Base-by-base conservation (phyloP, 2,113 vertebrate genomes). In the Misgurnus anguillicaudatus region DNA sequence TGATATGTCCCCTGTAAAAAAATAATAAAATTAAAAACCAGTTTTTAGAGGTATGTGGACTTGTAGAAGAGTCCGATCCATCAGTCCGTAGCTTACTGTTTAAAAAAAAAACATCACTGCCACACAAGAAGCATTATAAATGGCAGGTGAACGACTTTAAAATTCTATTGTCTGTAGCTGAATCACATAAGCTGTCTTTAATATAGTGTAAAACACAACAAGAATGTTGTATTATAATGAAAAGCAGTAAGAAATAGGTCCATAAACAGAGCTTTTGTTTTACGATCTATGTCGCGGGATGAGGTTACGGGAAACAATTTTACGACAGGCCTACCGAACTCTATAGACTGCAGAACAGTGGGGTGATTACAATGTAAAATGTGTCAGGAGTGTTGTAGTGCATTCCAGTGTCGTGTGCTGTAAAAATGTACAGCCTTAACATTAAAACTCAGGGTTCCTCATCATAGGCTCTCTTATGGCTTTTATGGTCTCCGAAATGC, bases 401-500 rank as follows among this genome's bases (percentile, higher is more conserved):
- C 16, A 76, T 76, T 76, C 73, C 45, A 64, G 61, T 64, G 73
- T 64, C 73, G 64, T 64, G 73, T 76, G 73, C 61, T 11, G 45
- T 76, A 76, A 76, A 75, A 76, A 39, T 36, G 61, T 64, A 76
- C 61, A 64, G 61, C 45, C 38, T 64, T 48, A 64, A 76, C 73
- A 64, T 45, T 48, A 75, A 42, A 42, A 75, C 60, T 76, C 21
- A 8, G 47, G 58, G 41, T 47, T 47, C 42, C 73, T 76, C 60
- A 63, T 76, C 73, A 48, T 21, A 53, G 61, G 9, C 73, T 63
- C 45, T 38, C 24, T 76, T 76, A 19, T 48, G 73, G 73, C 21
- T 64, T 80, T 80, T 80, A 74, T 36, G 24, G 39, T 31, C 42
- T 74, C 78, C 70, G 65, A 48, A 66, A 61, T 39, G 78, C 48